Percentiles rank a stretch among this genome's conserved stretches.
Evolutionary conservation across 1,140 invertebrate genomes (phyloP).

Genomic region (Drosophila pachea): DNA sequence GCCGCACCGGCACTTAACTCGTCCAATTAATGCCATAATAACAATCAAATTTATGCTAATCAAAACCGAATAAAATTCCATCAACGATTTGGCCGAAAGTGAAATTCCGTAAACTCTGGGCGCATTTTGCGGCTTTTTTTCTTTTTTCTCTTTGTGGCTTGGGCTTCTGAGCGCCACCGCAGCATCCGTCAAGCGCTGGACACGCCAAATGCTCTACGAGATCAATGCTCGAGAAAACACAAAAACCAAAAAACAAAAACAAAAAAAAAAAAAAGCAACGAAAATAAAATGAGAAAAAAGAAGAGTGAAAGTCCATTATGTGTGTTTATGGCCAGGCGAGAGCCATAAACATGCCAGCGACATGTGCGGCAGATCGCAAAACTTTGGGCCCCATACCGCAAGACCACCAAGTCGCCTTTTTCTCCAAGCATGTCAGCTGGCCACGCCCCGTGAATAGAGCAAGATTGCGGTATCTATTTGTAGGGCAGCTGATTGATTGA

Average conservation of each 20-base stretch:
- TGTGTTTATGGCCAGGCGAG: constrained; percentile 59
- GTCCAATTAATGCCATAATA: constrained; percentile 59
- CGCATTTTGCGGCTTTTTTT: constrained; percentile 32
- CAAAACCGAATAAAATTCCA: constrained; percentile 33
- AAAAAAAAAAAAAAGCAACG: constrained; percentile 12
- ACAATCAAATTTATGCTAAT: constrained; percentile 66
- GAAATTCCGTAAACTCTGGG: constrained; percentile 50
- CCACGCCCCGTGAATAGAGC: constrained; percentile 29
- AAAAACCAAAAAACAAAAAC: constrained; percentile 19
- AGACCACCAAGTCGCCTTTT: constrained; percentile 30
- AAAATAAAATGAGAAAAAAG: constrained; percentile 28
- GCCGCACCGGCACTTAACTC: constrained; percentile 26
- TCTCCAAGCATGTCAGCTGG: constrained; percentile 45
- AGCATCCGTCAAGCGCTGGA: constrained; percentile 40
- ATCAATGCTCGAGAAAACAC: constrained; percentile 55
- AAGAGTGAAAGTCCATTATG: constrained; percentile 72
- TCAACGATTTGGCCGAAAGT: constrained; percentile 39
- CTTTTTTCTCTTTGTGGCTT: constrained; percentile 36
- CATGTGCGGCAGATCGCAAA: constrained; percentile 39
- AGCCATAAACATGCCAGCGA: constrained; percentile 44
- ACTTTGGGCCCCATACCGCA: constrained; percentile 23
- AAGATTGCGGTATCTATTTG: constrained; percentile 25
- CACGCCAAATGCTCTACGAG: constrained; percentile 54
- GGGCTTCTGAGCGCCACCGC: constrained; percentile 34
- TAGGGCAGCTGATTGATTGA: constrained; percentile 17